Evolutionary conservation across 2,113 vertebrate species (phyloP), one percentile per base, ranked within the genome.

Genomic region (Phalacrocorax pelagicus): DNA sequence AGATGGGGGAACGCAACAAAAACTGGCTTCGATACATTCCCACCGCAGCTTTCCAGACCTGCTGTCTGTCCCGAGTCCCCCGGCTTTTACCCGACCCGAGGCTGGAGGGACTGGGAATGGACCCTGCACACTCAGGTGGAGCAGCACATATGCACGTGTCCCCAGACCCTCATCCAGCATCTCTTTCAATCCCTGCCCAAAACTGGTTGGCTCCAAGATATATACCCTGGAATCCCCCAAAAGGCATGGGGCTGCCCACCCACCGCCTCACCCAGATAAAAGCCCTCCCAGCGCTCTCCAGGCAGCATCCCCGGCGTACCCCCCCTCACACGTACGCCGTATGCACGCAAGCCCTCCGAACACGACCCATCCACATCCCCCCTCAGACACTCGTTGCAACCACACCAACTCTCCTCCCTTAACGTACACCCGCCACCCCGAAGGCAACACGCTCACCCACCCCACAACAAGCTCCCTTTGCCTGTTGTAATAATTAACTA

Each of bases 401-500:
- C 49, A 29, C 27, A 2, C 34, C 51, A 27, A 36, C 69, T 6
- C 73, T 59, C 11, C 36, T 14, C 57, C 75, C 38, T 71, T 15
- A 65, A 42, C 47, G 4, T 3, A 9, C 21, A 18, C 36, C 27
- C 10, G 1, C 49, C 54, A 40, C 79, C 88, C 72, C 2, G 17
- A 55, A 79, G 75, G 71, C 62, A 63, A 9, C 19, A 6, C 44
- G 0, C 24, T 38, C 29, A 2, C 36, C 29, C 52, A 57, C 36
- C 63, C 55, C 59, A 21, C 63, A 32, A 17, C 54, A 40, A 66
- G 22, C 63, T 67, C 88, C 32, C 24, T 70, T 67, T 79, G 84
- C 89, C 82, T 86, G 92, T 71, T 92, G 92, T 94, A 96, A 96
- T 97, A 98, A 98, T 98, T 97, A 98, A 98, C 97, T 98, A 97